These are phyloP conservation scores for Xestia c-nigrum DNA, from an alignment of 2,888 invertebrate genomes.

Conservation along the genomic window DNA sequence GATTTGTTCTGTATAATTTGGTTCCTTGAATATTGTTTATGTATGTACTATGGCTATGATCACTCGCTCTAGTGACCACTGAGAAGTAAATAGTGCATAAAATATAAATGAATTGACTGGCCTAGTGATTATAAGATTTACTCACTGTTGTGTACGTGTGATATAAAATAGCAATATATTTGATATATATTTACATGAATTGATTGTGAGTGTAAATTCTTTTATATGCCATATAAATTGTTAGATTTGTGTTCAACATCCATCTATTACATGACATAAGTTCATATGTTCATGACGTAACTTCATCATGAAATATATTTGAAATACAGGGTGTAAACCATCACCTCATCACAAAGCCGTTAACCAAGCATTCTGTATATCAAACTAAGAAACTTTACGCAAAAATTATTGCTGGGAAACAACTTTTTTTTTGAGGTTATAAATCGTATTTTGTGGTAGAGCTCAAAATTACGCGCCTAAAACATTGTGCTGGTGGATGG, in stretches of 20 bases:
- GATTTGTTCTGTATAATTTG: constrained; percentile 43
- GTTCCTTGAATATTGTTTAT: constrained; percentile 19
- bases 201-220: neutral
- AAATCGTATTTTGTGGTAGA: too few relatives aligned
- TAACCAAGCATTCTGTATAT: too few relatives aligned
- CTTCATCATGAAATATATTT: constrained; percentile 14
- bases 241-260: too few relatives aligned
- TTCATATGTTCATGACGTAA: too few relatives aligned
- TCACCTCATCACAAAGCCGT: too few relatives aligned
- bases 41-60: constrained; percentile 8
- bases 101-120: constrained; percentile 19
- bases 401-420: too few relatives aligned
- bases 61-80: constrained; percentile 34
- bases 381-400: too few relatives aligned
- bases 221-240: neutral
- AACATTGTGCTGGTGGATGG: too few relatives aligned
- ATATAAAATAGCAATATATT: neutral
- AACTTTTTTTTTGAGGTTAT: too few relatives aligned
- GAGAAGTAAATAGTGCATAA: constrained; percentile 39
- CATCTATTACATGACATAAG: too few relatives aligned
- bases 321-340: too few relatives aligned
- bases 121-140: constrained; percentile 23
- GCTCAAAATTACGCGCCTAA: too few relatives aligned
- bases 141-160: neutral
- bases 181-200: neutral